Base-by-base conservation (phyloP, 2,113 vertebrate species). In the Ia io region DNA sequence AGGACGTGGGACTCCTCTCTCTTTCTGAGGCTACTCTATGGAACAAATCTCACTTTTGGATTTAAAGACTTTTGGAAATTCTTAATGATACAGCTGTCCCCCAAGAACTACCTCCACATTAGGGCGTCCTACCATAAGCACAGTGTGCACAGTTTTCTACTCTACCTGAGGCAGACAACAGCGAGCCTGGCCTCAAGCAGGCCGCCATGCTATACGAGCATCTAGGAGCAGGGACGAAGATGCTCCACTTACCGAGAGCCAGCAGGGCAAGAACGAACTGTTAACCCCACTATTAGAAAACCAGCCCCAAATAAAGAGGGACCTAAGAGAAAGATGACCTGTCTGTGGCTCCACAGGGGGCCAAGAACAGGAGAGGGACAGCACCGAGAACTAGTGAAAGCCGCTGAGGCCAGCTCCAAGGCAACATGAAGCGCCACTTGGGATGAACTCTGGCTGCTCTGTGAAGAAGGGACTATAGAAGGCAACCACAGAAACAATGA, bases 341-440 rank as follows among this genome's bases (percentile, higher is more conserved):
- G 59, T 32, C 40, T 20, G 3, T 9, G 40, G 49, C 30, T 61
- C 44, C 28, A n/a, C 35, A 49, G 56, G 42, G n/a, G 44, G 44
- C 47, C 67, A 61, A 70, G 32, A 32, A 23, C 4, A 37, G 42
- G 69, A 44, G 28, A 84, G 56, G 61, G 17, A 13, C n/a, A 51
- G 67, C 5, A 1, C 40, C 3, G 16, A 35, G 30, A 16, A 16
- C 40, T 9, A 11, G 8, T 18, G 51, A 22, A 53, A 30, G 37
- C 14, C 47, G 3, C 7, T 23, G 32, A n/a, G 71, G 61, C 44
- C 61, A 42, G 30, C 70, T 4, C 5, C 18, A 67, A 22, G 30
- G 40, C 37, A 65, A 53, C 9, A 9, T 0, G 2, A n/a, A 23
- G 28, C 3, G 0, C 14, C 23, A 30, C 0, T 0, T 4, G 67